Base-by-base conservation (phyloP, 1,140 invertebrate species). In the Helicoverpa zea region DNA sequence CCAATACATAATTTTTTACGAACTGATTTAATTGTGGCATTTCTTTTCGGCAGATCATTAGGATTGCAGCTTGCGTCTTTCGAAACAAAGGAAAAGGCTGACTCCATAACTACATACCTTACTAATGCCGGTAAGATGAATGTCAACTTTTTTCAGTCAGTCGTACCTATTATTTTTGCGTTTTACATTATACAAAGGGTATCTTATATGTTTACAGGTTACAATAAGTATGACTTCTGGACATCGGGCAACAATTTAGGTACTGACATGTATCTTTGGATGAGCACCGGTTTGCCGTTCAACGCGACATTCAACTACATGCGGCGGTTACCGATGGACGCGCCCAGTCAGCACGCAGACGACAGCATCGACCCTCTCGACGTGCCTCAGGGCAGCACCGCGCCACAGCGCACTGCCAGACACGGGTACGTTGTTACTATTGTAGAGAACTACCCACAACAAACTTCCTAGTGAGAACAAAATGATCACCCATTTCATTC, bases 261-360 rank as follows among this genome's bases (percentile, higher is more conserved):
- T 54, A 98, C 97, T 9, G 97, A 97, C 87, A 98, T 98, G 97
- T 97, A 97, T 93, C 94, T 98, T 52, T 98, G 98, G 98, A 98
- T 98, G 97, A 98, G 97, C 89, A 98, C 97, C 49, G 98, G 98
- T 10, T 92, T 98, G 66, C 97, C 98, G 51, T 98, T 98, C 95
- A 98, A 98, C 93, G 96, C 97, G 5, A 98, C 97, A 11, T 98
- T 98, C 93, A 97, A 98, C 93, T 97, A 97, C 90, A 97, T 98
- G 96, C 95, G 96, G 84, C 96, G 97, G 18, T 88, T 95, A 81
- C 94, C 95, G 35, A 76, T 94, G 66, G 91, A 93, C 61, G 83
- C 92, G 14, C 95, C 93, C 81, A 89, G 86, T 81, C 91, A 90
- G 70, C 91, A 90, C 35, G 82, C 88, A 12, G 92, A 94, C 72